Evolutionary conservation across 2,888 invertebrate genomes (phyloP).

Genomic region (Linnaemya vulpina): DNA sequence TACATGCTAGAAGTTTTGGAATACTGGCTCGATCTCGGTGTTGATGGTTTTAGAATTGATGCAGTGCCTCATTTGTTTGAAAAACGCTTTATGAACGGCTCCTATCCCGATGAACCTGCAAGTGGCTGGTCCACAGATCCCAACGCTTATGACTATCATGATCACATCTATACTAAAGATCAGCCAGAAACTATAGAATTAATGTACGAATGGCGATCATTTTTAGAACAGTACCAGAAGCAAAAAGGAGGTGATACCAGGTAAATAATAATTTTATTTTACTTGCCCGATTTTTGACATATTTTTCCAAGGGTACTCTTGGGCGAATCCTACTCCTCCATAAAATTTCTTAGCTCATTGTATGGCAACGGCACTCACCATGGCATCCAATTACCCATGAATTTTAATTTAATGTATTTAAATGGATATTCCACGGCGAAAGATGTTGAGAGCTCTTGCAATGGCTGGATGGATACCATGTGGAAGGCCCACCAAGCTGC

Average conservation of each 20-base stretch:
- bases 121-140: conserved; percentile 83
- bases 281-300: not conserved
- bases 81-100: conserved; percentile 76
- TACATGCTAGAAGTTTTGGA: conserved; percentile 86
- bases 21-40: conserved; percentile 90
- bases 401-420: conserved; percentile 85
- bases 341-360: conserved; percentile 84
- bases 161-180: conserved; percentile 87
- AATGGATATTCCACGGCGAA: conserved; percentile 84
- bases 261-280: conserved; percentile 49
- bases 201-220: conserved; percentile 85
- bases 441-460: conserved; percentile 84
- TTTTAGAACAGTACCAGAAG: conserved; percentile 83
- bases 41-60: conserved; percentile 90
- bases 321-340: conserved; percentile 85
- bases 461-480: conserved; percentile 86
- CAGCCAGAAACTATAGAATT: conserved; percentile 85
- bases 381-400: conserved; percentile 87
- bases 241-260: conserved; percentile 80
- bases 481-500: conserved; percentile 84
- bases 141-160: conserved; percentile 84
- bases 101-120: conserved; percentile 83
- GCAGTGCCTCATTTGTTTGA: conserved; percentile 86
- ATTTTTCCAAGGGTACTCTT: conserved; percentile 50
- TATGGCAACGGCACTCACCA: conserved; percentile 84